Evolutionary conservation across 2,113 vertebrate genomes (phyloP), one percentile per base, ranked within the genome.

Genomic region (Lipophrys pholis): DNA sequence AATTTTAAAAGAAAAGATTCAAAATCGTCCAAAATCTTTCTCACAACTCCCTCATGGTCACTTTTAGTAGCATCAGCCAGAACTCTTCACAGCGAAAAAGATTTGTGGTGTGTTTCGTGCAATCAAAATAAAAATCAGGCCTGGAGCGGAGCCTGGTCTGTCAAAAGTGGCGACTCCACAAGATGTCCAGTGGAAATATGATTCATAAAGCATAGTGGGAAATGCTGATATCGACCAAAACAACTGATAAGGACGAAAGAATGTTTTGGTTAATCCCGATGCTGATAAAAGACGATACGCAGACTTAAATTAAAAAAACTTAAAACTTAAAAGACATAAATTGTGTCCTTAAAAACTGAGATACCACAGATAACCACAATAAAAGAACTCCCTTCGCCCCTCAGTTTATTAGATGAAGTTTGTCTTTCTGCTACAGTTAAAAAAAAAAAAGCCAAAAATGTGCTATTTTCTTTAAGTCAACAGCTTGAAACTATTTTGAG

Each of bases 141-240:
- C 3, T 71, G 56, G 35, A 70, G 8, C 11, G 3, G 49, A 6
- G 41, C 63, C 67, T 46, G 36, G 11, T 40, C 40, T 9, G 50
- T 74, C 56, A 63, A 67, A 64, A 68, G 5, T 42, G 38, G 35
- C 55, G 56, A 42, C 15, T 35, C 39, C 30, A 16, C 46, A 50
- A 56, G 49, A 36, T 42, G 16, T 72, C 17, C 52, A 67, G 49
- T 78, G 42, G 41, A 83, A 73, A 73, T 59, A 35, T 3, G 46
- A 68, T 35, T 40, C 5, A 45, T 7, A 48, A 30, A 42, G 40
- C 42, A 77, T 71, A 69, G 58, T 49, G 30, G 45, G 51, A 69
- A 50, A 76, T 54, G 58, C 40, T 66, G 73, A 82, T 82, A 58
- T 61, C 70, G 76, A 73, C 35, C 35, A 52, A 67, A 87, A 84